phyloP scores from a whole-genome alignment of 2,888 invertebrate species.

The Hermodice carunculata region DNA sequence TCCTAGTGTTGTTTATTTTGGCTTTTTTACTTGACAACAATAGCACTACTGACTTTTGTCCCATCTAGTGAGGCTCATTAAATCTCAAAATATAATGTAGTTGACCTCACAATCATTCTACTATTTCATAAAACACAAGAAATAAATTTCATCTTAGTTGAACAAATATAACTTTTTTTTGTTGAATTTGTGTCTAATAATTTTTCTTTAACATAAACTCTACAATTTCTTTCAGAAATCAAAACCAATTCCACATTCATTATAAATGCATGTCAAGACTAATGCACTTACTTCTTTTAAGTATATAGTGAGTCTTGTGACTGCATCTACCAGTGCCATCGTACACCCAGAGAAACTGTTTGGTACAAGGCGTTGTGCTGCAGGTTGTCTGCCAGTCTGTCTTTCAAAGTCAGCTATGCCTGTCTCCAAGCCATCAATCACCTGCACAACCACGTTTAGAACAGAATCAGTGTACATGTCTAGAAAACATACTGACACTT shows the following conservation, averaged over 20 bases:
- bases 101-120: no score
- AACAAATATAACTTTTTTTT: background rate
- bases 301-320: conserved; percentile 55
- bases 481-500: background rate
- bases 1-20: no score
- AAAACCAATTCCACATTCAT: no score
- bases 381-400: conserved; percentile 52
- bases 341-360: conserved; percentile 62
- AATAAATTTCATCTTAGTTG: no score
- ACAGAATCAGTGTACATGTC: background rate
- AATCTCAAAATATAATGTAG: no score
- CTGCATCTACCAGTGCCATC: conserved; percentile 58
- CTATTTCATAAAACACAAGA: no score
- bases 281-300: conserved; percentile 51
- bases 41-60: no score
- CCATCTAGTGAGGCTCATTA: no score
- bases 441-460: no score
- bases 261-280: background rate
- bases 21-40: no score
- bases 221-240: no score
- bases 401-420: conserved; percentile 58
- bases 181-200: background rate
- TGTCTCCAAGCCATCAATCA: conserved; percentile 54
- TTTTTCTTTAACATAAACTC: background rate
- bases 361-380: conserved; percentile 49